A percentile compares a stretch with the other conserved stretches of the same genome.
Evolutionary conservation across 1,140 invertebrate species (phyloP).

Genomic region (Babylonia areolata): DNA sequence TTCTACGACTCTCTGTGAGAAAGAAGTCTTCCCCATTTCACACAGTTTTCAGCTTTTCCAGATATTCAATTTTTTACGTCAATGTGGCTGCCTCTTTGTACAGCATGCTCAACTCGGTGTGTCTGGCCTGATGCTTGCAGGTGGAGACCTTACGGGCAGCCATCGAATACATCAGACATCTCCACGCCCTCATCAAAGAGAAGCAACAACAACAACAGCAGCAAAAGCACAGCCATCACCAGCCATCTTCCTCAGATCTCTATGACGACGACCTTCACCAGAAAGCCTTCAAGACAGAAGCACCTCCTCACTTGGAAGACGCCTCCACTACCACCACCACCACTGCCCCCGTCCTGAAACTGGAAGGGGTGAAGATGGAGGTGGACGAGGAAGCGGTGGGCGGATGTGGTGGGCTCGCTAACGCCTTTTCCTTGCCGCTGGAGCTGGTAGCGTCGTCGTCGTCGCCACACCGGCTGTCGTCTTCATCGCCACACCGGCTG

Average conservation of each 20-base stretch:
- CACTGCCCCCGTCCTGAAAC: neutral
- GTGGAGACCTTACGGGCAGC: slow-evolving; percentile 96
- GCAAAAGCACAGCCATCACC: neutral
- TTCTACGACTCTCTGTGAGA: too few relatives aligned
- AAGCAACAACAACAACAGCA: neutral
- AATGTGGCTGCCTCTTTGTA: too few relatives aligned
- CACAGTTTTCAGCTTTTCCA: too few relatives aligned
- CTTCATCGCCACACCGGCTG: neutral
- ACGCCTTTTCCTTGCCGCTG: neutral
- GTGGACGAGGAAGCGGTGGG: neutral
- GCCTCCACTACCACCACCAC: neutral
- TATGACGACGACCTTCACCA: neutral
- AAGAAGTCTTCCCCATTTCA: too few relatives aligned
- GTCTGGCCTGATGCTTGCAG: slow-evolving; percentile 74
- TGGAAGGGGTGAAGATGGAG: neutral
- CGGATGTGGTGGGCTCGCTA: too few relatives aligned
- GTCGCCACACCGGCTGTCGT: neutral
- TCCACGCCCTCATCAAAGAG: slow-evolving; percentile 84
- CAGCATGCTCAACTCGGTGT: too few relatives aligned
- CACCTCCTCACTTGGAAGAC: neutral
- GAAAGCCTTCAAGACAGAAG: neutral
- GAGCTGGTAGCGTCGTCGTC: neutral
- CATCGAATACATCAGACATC: slow-evolving; percentile 92
- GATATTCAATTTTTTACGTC: too few relatives aligned
- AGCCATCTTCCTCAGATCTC: neutral